Conservation (phyloP, 1,140 invertebrate genomes). For the Caenorhabditis tropicalis region DNA sequence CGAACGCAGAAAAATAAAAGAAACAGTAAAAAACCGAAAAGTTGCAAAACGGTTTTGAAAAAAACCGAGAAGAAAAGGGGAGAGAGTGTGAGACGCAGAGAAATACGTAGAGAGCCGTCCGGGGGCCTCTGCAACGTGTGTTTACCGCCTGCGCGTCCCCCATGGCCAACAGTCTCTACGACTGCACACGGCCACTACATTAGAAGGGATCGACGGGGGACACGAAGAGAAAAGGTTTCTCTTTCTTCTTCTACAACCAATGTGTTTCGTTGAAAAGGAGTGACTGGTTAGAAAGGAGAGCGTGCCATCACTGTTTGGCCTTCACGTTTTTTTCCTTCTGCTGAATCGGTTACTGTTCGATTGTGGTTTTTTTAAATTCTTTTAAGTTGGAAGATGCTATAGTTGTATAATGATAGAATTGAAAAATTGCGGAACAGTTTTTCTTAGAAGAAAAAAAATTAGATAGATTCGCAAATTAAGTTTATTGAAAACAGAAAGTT, state of each 20-base stretch:
- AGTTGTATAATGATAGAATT: too few relatives aligned
- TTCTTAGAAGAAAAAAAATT: neutral
- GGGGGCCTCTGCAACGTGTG: conserved; percentile 26
- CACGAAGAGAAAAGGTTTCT: neutral
- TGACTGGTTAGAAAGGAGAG: neutral
- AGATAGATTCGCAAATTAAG: neutral
- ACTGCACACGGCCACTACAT: neutral
- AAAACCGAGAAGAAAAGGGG: neutral
- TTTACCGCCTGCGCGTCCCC: conserved; percentile 31
- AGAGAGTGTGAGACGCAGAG: neutral
- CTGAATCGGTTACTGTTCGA: neutral
- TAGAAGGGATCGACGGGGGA: neutral
- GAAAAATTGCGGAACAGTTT: neutral
- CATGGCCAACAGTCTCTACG: neutral
- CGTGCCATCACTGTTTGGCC: neutral
- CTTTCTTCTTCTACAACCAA: neutral
- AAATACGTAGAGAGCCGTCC: neutral
- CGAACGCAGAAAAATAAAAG: neutral
- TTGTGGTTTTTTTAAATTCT: too few relatives aligned
- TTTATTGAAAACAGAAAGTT: neutral
- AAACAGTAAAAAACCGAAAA: neutral
- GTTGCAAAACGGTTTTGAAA: neutral
- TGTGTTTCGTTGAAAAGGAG: conserved; percentile 28
- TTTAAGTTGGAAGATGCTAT: too few relatives aligned
- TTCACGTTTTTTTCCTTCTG: neutral